Conservation (phyloP, 2,888 invertebrate species). For the Melitaea athalia region DNA sequence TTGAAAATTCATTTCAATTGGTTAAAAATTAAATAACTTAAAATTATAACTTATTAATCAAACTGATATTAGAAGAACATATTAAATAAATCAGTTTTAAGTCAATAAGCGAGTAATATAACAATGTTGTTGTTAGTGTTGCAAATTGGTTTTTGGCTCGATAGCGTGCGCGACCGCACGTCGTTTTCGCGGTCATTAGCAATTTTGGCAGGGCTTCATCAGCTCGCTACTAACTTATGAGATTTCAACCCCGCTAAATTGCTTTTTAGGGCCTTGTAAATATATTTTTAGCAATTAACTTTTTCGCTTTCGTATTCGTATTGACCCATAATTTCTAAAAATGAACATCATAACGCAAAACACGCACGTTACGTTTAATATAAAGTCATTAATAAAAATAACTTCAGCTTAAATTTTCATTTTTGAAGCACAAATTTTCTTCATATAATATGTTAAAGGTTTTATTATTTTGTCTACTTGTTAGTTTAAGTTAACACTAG, state of each 20-base stretch:
- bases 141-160: constrained; percentile 77
- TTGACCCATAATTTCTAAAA: too few relatives aligned
- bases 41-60: neutral
- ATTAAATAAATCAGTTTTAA: constrained; percentile 25
- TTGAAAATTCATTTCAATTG: too few relatives aligned
- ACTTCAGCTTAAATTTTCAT: neutral
- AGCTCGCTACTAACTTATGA: constrained; percentile 65
- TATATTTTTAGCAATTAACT: constrained; percentile 26
- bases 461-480: neutral
- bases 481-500: neutral
- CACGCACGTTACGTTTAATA: too few relatives aligned
- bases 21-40: too few relatives aligned
- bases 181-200: constrained; percentile 75
- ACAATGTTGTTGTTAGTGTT: constrained; percentile 70
- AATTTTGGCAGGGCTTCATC: constrained; percentile 74
- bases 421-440: too few relatives aligned
- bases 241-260: constrained; percentile 54
- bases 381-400: too few relatives aligned
- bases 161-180: constrained; percentile 66
- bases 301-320: neutral
- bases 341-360: too few relatives aligned
- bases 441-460: neutral
- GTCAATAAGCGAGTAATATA: constrained; percentile 48
- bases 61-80: neutral
- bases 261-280: constrained; percentile 42